Percentiles rank a stretch among this genome's conserved stretches.
Evolutionary conservation across 2,888 invertebrate genomes (phyloP).

Genomic region (Craniophora ligustri): DNA sequence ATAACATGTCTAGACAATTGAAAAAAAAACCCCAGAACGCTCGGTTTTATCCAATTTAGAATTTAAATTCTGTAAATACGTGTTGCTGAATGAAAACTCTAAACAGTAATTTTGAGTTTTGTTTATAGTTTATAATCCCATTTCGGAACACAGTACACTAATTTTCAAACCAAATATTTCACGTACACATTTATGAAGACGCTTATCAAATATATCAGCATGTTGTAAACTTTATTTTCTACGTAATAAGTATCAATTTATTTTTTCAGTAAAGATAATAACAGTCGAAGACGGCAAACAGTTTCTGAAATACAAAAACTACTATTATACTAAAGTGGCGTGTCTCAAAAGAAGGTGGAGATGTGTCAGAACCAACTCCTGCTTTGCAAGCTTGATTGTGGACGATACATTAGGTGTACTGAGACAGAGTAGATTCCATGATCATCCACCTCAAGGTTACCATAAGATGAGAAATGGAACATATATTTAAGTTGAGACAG

Average conservation of each 20-base stretch:
- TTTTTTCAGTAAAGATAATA: conserved; percentile 23
- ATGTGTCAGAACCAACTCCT: conserved; percentile 27
- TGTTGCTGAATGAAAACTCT: too few species aligned
- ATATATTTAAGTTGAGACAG: conserved; percentile 3
- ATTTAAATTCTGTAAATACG: too few species aligned
- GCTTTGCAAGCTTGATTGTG: conserved; percentile 32
- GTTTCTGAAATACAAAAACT: conserved; percentile 31
- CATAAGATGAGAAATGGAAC: conserved; percentile 18
- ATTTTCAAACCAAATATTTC: too few species aligned
- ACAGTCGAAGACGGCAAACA: conserved; percentile 48
- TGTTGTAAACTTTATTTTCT: conserved; percentile 11
- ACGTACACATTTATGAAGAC: too few species aligned
- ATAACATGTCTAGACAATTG: too few species aligned
- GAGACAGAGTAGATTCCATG: conserved; percentile 30
- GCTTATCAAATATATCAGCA: too few species aligned
- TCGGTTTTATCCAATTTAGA: too few species aligned
- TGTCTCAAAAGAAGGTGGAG: conserved; percentile 9
- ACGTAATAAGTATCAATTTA: not conserved
- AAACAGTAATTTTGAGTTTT: too few species aligned
- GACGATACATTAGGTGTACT: conserved; percentile 14
- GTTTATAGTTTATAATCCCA: too few species aligned
- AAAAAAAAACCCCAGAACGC: too few species aligned
- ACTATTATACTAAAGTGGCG: conserved; percentile 21
- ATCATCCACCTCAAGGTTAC: conserved; percentile 28
- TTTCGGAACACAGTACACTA: too few species aligned